Conservation (phyloP, 2,113 vertebrate genomes). For the Oxygymnocypris stewartii region DNA sequence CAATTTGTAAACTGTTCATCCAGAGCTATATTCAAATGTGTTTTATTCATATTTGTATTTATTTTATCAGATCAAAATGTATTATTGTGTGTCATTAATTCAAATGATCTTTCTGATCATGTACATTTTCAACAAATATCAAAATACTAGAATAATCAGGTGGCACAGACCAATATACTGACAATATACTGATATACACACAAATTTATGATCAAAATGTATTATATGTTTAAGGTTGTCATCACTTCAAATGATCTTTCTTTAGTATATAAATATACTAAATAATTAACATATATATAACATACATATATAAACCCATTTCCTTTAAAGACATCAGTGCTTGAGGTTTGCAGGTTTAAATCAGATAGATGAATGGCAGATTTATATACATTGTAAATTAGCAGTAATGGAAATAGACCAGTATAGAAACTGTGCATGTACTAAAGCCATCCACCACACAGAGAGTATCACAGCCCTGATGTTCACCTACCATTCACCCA, state of each 20-base stretch:
- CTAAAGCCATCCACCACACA: conserved; percentile 24
- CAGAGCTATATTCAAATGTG: neutral
- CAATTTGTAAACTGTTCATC: neutral
- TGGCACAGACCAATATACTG: neutral
- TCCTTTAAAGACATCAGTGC: neutral
- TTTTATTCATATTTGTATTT: neutral
- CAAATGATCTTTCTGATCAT: neutral
- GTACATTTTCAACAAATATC: neutral
- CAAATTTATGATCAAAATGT: neutral
- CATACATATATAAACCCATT: neutral
- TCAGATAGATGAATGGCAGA: neutral
- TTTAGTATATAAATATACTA: no score
- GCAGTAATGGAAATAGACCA: neutral
- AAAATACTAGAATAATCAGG: neutral
- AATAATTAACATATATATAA: no score
- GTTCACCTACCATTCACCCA: conserved; percentile 67
- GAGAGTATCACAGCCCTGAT: conserved; percentile 60
- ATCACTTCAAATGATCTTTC: no score
- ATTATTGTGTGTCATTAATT: neutral
- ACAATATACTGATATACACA: neutral
- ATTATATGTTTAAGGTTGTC: neutral
- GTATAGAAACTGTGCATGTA: neutral
- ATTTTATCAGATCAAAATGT: neutral
- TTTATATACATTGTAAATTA: neutral
- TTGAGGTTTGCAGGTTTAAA: neutral